Percentiles rank a stretch among this genome's conserved stretches.
phyloP scores from a whole-genome alignment of 2,113 vertebrate genomes.

The mouse (Mus musculus) region DNA sequence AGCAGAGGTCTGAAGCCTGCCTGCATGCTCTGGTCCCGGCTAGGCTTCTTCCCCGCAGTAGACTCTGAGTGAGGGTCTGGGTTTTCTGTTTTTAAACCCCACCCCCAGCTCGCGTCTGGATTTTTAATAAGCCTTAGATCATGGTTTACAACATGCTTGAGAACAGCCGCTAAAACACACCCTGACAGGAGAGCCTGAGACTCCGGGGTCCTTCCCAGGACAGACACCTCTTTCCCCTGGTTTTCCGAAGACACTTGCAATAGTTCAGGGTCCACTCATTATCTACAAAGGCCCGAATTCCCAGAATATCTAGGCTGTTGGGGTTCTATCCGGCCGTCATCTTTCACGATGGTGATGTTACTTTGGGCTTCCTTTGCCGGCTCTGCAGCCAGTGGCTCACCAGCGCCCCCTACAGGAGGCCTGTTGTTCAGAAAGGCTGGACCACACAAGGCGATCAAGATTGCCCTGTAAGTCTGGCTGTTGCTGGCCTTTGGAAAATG shows the following conservation, averaged over 20 bases:
- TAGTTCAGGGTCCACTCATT: not conserved
- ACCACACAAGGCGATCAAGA: not conserved
- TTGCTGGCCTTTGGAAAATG: not conserved
- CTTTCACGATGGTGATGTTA: not conserved
- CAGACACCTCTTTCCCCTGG: not conserved
- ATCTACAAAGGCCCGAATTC: not conserved
- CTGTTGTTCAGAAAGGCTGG: not conserved
- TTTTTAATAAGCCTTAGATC: not conserved
- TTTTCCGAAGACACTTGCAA: not conserved
- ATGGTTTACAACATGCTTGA: not conserved
- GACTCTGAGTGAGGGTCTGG: not conserved
- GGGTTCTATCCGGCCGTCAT: not conserved
- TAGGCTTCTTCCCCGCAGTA: not conserved
- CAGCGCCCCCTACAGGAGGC: not conserved
- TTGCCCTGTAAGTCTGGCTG: not conserved
- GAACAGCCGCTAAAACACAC: rapidly evolving
- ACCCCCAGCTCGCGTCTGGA: not conserved
- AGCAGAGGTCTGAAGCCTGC: not conserved
- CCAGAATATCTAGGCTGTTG: not conserved
- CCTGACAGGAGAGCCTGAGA: not conserved
- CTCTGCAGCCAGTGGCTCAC: not conserved
- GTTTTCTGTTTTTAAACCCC: not conserved
- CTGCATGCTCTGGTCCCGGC: not conserved
- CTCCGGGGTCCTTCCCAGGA: not conserved
- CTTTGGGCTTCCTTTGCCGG: not conserved